phyloP scores from a whole-genome alignment of 2,888 invertebrate genomes.

The Heliconius hortense region DNA sequence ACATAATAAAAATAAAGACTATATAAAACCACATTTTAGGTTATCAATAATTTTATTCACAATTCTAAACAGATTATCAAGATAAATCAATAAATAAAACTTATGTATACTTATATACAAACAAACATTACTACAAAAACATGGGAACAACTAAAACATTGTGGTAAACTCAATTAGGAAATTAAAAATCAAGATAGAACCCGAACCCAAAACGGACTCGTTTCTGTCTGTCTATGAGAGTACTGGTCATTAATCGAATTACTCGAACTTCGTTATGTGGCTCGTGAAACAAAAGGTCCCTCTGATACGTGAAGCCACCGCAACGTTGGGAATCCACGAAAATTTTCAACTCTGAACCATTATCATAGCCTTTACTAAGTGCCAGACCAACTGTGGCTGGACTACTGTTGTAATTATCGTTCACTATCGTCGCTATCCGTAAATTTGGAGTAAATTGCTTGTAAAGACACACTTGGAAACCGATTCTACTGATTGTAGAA shows the following conservation, averaged over 20 bases:
- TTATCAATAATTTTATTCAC: slow-evolving; percentile 56
- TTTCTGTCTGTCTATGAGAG: slow-evolving; percentile 67
- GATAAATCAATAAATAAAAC: slow-evolving; percentile 75
- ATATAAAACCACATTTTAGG: neutral
- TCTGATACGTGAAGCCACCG: slow-evolving; percentile 72
- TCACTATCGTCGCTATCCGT: slow-evolving; percentile 65
- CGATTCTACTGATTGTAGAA: slow-evolving; percentile 63
- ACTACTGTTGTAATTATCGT: slow-evolving; percentile 55
- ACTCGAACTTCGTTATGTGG: slow-evolving; percentile 62
- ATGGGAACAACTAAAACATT: slow-evolving; percentile 30
- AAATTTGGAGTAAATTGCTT: slow-evolving; percentile 67
- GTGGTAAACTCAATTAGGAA: slow-evolving; percentile 22
- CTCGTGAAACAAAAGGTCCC: slow-evolving; percentile 67
- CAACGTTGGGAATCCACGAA: slow-evolving; percentile 73
- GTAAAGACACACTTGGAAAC: slow-evolving; percentile 68
- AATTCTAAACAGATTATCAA: slow-evolving; percentile 62
- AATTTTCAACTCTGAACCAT: slow-evolving; percentile 69
- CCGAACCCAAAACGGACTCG: slow-evolving; percentile 71
- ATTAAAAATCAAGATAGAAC: slow-evolving; percentile 71
- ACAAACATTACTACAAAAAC: slow-evolving; percentile 72
- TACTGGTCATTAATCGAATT: slow-evolving; percentile 64
- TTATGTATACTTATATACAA: slow-evolving; percentile 82
- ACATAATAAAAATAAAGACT: neutral
- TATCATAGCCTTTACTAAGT: slow-evolving; percentile 63
- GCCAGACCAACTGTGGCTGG: slow-evolving; percentile 64